These are phyloP conservation scores for Tetraneura akinire DNA, from an alignment of 1,140 invertebrate species.

Conservation along the genomic window DNA sequence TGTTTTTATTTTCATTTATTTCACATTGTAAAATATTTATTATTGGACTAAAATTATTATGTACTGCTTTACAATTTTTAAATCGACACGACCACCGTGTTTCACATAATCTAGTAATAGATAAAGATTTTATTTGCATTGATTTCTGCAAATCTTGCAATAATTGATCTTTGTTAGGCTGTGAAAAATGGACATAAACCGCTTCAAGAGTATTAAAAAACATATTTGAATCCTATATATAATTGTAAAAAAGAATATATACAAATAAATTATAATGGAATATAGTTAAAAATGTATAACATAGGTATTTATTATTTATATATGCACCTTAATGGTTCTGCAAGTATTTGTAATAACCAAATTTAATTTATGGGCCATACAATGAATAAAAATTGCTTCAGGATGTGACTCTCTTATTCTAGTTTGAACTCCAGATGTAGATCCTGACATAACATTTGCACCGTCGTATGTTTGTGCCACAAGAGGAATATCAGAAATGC, in stretches of 20 bases:
- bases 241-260: no score
- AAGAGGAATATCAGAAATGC: slow-evolving; percentile 4
- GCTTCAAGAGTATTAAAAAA: background rate
- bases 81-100: background rate
- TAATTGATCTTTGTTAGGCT: background rate
- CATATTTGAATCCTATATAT: background rate
- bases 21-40: background rate
- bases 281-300: background rate
- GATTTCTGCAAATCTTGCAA: background rate
- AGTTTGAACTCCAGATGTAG: background rate
- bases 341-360: background rate
- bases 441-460: slow-evolving; percentile 10
- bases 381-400: slow-evolving; percentile 4
- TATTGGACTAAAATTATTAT: background rate
- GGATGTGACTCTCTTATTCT: slow-evolving; percentile 1
- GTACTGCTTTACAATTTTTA: slow-evolving; percentile 15
- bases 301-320: slow-evolving; percentile 9
- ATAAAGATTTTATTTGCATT: background rate
- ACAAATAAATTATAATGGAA: background rate
- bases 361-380: background rate
- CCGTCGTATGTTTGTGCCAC: background rate
- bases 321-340: background rate
- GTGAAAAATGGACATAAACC: background rate
- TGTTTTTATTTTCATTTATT: background rate
- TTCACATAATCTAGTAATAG: background rate